Evolutionary conservation across 2,797 vertebrate genomes (phyloP).

Genomic region (Pterois miles): DNA sequence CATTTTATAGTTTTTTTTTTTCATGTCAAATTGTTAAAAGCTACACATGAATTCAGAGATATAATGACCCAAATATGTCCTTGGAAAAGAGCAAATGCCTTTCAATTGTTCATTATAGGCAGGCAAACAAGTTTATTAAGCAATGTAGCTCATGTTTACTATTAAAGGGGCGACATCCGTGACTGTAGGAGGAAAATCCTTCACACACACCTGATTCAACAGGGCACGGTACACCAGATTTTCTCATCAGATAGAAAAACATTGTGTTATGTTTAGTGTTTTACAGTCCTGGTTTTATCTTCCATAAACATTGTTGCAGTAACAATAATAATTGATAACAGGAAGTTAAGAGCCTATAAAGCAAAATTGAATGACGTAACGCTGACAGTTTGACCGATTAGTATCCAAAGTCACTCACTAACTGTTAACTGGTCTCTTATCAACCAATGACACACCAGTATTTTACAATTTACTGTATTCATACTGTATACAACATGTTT

Average conservation of each 20-base stretch:
- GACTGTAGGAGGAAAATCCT: slow-evolving; percentile 30
- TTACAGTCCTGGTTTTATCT: slow-evolving; percentile 29
- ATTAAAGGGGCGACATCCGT: slow-evolving; percentile 12
- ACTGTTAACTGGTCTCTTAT: neutral
- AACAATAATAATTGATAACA: neutral
- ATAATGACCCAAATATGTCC: neutral
- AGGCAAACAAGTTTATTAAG: neutral
- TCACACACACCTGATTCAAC: slow-evolving; percentile 65
- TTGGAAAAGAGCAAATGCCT: slow-evolving; percentile 43
- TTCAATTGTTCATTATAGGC: slow-evolving; percentile 30
- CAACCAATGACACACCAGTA: neutral
- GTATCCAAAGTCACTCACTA: neutral
- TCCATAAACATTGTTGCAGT: slow-evolving; percentile 20
- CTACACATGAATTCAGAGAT: neutral
- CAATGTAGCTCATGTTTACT: neutral
- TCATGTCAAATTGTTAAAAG: neutral
- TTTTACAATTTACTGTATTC: neutral
- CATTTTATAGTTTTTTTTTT: neutral
- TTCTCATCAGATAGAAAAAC: slow-evolving; percentile 45
- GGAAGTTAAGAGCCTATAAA: neutral
- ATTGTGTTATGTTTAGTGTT: slow-evolving; percentile 2
- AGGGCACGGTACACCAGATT: neutral
- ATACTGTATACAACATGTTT: neutral
- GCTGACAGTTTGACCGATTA: neutral
- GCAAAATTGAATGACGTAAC: neutral